Evolutionary conservation across 1,140 invertebrate species (phyloP).

Genomic region (Dendroctonus ponderosae): DNA sequence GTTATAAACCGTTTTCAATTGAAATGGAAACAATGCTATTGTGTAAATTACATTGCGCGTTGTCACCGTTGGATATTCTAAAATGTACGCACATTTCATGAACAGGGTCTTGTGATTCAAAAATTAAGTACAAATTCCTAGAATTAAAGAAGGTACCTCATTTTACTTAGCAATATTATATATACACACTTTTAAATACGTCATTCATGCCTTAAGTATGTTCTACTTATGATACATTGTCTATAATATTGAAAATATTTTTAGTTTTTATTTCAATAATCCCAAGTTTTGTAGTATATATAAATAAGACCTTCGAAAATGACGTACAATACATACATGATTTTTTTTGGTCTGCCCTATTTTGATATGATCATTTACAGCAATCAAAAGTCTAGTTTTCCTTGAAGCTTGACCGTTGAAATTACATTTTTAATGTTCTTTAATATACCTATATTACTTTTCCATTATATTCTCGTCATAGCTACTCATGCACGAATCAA

Average conservation of each 20-base stretch:
- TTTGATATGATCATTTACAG: slow-evolving; percentile 3
- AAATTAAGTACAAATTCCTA: slow-evolving; percentile 26
- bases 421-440: no score
- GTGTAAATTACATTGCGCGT: no score
- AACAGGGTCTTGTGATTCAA: background rate
- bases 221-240: slow-evolving; percentile 28
- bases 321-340: slow-evolving; percentile 28
- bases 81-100: slow-evolving; percentile 2
- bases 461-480: no score
- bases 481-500: no score
- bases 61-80: background rate
- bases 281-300: slow-evolving; percentile 17
- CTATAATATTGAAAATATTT: slow-evolving; percentile 33
- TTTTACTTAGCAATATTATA: slow-evolving; percentile 19
- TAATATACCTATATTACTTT: no score
- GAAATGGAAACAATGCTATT: no score
- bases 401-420: no score
- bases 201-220: slow-evolving; percentile 27
- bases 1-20: no score
- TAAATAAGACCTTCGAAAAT: slow-evolving; percentile 22
- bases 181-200: slow-evolving; percentile 27
- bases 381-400: background rate
- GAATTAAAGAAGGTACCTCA: slow-evolving; percentile 30
- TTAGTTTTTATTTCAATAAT: slow-evolving; percentile 13
- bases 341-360: slow-evolving; percentile 8